A percentile compares a stretch with the other conserved stretches of the same genome.
phyloP scores from a whole-genome alignment of 1,140 invertebrate genomes.

The Himalopsyche phryganea region DNA sequence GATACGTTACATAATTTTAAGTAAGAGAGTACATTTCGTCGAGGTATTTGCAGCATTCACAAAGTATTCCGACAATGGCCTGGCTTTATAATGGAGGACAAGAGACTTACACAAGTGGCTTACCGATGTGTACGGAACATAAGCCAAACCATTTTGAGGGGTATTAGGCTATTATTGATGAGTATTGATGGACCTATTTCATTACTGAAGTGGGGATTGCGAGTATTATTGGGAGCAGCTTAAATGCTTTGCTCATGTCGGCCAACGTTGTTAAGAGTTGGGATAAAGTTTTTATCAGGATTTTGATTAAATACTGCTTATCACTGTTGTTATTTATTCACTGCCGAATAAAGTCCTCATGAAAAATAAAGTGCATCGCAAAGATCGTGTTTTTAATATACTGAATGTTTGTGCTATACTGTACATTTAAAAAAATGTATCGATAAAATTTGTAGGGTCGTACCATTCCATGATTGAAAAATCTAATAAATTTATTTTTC shows the following conservation, averaged over 20 bases:
- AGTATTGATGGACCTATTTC: constrained; percentile 32
- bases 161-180: constrained; percentile 33
- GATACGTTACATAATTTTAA: too few relatives aligned
- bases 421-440: too few relatives aligned
- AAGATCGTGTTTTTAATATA: too few relatives aligned
- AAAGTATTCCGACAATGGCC: constrained; percentile 2
- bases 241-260: not conserved
- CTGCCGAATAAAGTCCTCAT: too few relatives aligned
- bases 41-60: constrained; percentile 8
- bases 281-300: not conserved
- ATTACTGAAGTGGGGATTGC: constrained; percentile 19
- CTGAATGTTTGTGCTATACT: too few relatives aligned
- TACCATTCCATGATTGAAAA: too few relatives aligned
- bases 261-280: too few relatives aligned
- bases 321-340: too few relatives aligned
- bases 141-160: constrained; percentile 22
- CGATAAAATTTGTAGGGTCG: too few relatives aligned
- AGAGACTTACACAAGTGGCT: constrained; percentile 4
- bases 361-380: too few relatives aligned
- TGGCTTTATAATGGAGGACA: constrained; percentile 4
- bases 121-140: constrained; percentile 8
- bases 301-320: not conserved
- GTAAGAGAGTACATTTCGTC: too few relatives aligned
- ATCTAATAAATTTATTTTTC: too few relatives aligned
- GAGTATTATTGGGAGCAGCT: not conserved